Conservation (phyloP, 2,113 vertebrate genomes). For the Dipodomys stephensi region DNA sequence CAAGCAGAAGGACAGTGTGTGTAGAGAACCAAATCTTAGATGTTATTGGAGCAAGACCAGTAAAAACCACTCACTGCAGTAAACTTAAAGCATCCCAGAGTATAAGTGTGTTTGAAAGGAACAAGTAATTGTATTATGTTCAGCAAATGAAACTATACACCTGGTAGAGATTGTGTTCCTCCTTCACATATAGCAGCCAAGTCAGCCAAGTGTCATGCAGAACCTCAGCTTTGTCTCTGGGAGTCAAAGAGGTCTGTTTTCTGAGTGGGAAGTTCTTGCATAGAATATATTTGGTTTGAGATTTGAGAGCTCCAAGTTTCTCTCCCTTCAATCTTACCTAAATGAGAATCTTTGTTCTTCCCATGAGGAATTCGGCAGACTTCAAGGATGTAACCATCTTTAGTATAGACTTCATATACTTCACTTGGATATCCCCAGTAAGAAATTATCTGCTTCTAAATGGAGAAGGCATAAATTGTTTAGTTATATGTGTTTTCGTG, state of each 20-base stretch:
- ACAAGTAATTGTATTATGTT: neutral
- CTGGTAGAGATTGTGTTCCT: neutral
- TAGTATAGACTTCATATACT: constrained; percentile 74
- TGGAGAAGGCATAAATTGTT: too few relatives aligned
- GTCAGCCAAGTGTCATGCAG: neutral
- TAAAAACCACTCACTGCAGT: neutral
- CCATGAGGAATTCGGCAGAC: constrained; percentile 69
- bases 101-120: neutral
- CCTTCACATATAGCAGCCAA: neutral
- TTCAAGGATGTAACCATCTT: constrained; percentile 77
- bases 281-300: neutral
- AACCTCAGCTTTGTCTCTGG: neutral
- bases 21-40: neutral
- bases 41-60: neutral
- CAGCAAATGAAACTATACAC: neutral
- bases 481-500: too few relatives aligned
- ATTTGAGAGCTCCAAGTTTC: neutral
- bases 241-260: neutral
- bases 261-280: neutral
- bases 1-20: neutral
- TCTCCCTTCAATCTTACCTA: neutral
- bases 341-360: neutral
- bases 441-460: constrained; percentile 19
- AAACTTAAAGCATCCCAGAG: neutral
- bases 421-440: constrained; percentile 80